Percentiles rank a stretch among this genome's conserved stretches.
phyloP scores from a whole-genome alignment of 1,140 invertebrate genomes.

The Acromyrmex echinatior region DNA sequence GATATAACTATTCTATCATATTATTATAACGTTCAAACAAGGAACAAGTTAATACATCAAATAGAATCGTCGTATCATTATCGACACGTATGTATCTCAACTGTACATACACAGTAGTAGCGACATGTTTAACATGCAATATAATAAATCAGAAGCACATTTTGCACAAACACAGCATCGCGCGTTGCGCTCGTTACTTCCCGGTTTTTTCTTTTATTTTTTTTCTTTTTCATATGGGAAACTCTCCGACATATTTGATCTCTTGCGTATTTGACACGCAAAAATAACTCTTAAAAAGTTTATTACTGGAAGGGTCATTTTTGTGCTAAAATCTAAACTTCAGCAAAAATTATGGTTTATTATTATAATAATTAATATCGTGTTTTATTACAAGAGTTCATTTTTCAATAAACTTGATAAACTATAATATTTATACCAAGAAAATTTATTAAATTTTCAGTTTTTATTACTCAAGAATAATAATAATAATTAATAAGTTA shows the following conservation, averaged over 20 bases:
- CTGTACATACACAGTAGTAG: constrained; percentile 54
- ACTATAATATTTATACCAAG: constrained; percentile 13
- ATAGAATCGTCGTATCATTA: constrained; percentile 45
- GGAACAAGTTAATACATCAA: constrained; percentile 56
- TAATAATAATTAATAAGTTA: background rate
- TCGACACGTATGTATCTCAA: constrained; percentile 57
- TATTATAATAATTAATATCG: background rate
- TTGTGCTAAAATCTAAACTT: constrained; percentile 22
- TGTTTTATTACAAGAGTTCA: constrained; percentile 14
- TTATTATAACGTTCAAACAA: constrained; percentile 58
- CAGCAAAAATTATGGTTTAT: constrained; percentile 14
- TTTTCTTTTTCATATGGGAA: constrained; percentile 61
- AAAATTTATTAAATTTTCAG: constrained; percentile 10
- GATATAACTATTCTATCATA: constrained; percentile 28
- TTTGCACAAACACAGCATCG: constrained; percentile 53
- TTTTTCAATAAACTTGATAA: background rate
- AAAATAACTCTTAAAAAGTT: constrained; percentile 39
- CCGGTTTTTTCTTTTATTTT: constrained; percentile 79
- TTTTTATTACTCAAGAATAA: constrained; percentile 2
- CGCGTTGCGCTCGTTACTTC: constrained; percentile 85
- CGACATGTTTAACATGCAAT: constrained; percentile 62
- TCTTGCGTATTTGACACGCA: constrained; percentile 15
- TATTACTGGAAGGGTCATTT: constrained; percentile 6
- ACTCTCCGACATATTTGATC: constrained; percentile 56
- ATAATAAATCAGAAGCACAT: constrained; percentile 58